Percentiles rank a stretch among this genome's conserved stretches.
Evolutionary conservation across 2,113 vertebrate genomes (phyloP).

Genomic region (Pachypanchax playfairii): DNA sequence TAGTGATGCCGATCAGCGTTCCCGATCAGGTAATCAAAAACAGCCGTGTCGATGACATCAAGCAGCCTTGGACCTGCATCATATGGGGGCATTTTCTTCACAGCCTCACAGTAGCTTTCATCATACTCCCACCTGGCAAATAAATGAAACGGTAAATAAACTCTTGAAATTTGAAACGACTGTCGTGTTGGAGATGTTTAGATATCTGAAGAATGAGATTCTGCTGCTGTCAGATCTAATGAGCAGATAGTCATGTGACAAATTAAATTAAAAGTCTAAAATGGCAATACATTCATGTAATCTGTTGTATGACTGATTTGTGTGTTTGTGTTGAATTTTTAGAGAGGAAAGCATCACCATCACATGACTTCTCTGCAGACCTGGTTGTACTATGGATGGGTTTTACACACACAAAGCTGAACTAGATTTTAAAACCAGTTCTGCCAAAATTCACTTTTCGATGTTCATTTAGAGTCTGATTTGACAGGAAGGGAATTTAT

Average conservation of each 20-base stretch:
- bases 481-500: too few relatives aligned
- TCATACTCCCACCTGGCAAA: slow-evolving; percentile 94
- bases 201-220: too few relatives aligned
- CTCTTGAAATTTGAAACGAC: too few relatives aligned
- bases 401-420: neutral
- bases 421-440: neutral
- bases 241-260: neutral
- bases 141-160: neutral
- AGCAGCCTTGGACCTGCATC: slow-evolving; percentile 93
- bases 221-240: neutral
- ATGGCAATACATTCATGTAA: too few relatives aligned
- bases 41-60: slow-evolving; percentile 93
- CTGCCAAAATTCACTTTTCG: neutral
- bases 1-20: slow-evolving; percentile 98
- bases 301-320: too few relatives aligned
- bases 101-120: slow-evolving; percentile 96
- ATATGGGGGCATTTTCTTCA: slow-evolving; percentile 97
- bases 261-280: too few relatives aligned
- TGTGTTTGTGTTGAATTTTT: neutral
- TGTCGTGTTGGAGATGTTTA: too few relatives aligned
- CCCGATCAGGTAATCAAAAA: slow-evolving; percentile 97
- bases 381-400: too few relatives aligned
- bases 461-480: neutral
- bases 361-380: too few relatives aligned
- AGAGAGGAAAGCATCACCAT: neutral